phyloP scores from a whole-genome alignment of 2,888 invertebrate genomes.

The Griposia aprilina region DNA sequence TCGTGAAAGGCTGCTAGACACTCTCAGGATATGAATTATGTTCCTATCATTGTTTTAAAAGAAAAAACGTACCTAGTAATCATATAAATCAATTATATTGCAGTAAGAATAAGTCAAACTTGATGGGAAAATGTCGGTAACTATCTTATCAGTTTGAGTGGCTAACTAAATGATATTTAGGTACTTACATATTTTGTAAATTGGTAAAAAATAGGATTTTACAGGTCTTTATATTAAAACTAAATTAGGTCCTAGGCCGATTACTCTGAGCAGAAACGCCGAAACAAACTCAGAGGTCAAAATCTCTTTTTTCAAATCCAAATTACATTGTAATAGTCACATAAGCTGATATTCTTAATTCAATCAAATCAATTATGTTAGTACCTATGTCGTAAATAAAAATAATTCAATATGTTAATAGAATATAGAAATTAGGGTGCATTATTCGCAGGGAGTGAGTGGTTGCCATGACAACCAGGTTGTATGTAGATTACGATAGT shows the following conservation, averaged over 20 bases:
- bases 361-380: neutral
- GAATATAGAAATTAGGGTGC: neutral
- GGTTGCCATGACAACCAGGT: constrained; percentile 49
- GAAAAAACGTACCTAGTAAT: neutral
- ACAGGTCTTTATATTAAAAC: too few relatives aligned
- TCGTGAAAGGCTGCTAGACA: neutral
- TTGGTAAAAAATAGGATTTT: neutral
- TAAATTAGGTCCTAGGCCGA: neutral
- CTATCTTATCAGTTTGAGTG: neutral
- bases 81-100: neutral
- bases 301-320: neutral
- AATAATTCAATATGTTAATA: neutral
- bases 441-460: neutral
- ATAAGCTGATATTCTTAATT: neutral
- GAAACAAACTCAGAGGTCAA: neutral
- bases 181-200: neutral
- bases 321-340: neutral
- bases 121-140: neutral
- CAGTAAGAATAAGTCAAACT: neutral
- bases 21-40: too few relatives aligned
- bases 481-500: constrained; percentile 21
- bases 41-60: neutral
- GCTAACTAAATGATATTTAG: neutral
- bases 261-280: neutral
- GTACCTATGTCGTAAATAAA: neutral